Base-by-base conservation (phyloP, 2,797 vertebrate genomes). In the Anabas testudineus region DNA sequence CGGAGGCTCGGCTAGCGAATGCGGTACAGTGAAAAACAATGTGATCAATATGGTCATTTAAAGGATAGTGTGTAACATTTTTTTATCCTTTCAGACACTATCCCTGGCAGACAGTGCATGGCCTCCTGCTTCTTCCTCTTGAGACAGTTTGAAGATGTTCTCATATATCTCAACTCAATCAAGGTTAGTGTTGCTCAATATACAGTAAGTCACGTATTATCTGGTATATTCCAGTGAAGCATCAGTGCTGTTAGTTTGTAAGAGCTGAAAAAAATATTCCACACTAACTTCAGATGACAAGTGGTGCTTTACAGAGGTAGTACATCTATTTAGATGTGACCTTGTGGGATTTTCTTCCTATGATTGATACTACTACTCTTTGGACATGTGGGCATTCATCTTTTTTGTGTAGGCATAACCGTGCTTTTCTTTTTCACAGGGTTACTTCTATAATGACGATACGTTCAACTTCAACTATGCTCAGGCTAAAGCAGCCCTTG, bases 31-130 rank as follows among this genome's bases (percentile, higher is more conserved):
- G 41, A 58, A 15, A 10, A 19, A 78, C n/a, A 63, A 59, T 59
- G 10, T 74, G n/a, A 62, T 53, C 45, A 26, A 18, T 67, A 5
- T 24, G 52, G 60, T 46, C 42, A 19, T 72, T 69, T 37, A 36
- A 62, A 64, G 39, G 2, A 34, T 63, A 47, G 22, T 58, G 28
- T 32, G n/a, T 65, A 47, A 67, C 18, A 39, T 41, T 10, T 43
- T 43, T 65, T 47, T 75, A 53, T 60, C 5, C 53, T 93, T 90
- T 82, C 88, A 99, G 98, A 99, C 88, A 99, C 98, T n/a, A 96
- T 99, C 85, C 97, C 98, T n/a, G 98, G 98, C 49, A 94, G 98
- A 78, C 97, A 98, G 83, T 99, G 98, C 85, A 99, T 99, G 98
- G 97, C 98, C 54, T 97, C 98, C 55, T 98, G 95, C 86, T 99